These are phyloP conservation scores for Erynnis tages DNA, from an alignment of 2,888 invertebrate genomes.

Conservation along the genomic window DNA sequence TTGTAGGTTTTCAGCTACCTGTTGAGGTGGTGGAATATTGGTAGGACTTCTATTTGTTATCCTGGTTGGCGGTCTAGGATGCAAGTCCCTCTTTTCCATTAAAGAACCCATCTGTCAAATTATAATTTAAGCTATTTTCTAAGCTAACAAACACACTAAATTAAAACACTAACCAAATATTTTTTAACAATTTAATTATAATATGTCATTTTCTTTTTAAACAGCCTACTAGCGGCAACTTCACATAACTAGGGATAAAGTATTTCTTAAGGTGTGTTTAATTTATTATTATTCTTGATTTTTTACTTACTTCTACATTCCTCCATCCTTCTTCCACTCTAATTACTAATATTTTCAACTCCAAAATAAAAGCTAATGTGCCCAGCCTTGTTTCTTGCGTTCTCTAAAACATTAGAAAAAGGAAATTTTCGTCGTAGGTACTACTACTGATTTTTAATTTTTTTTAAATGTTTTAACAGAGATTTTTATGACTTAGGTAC, in stretches of 20 bases:
- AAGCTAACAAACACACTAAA: slow-evolving; percentile 12
- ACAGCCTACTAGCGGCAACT: too few species aligned
- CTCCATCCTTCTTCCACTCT: slow-evolving; percentile 63
- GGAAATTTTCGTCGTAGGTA: too few species aligned
- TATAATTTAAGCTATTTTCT: neutral
- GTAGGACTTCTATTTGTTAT: neutral
- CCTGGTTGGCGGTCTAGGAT: neutral
- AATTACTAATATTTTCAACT: slow-evolving; percentile 60
- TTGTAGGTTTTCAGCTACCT: neutral
- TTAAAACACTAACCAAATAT: too few species aligned
- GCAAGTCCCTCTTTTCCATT: neutral
- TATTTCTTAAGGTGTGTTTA: too few species aligned
- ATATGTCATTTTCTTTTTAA: too few species aligned
- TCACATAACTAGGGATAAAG: too few species aligned
- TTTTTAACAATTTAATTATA: too few species aligned
- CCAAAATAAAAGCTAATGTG: slow-evolving; percentile 64
- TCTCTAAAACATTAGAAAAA: slow-evolving; percentile 40
- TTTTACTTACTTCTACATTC: slow-evolving; percentile 56
- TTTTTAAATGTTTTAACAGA: neutral
- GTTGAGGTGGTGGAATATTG: neutral
- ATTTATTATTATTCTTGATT: too few species aligned
- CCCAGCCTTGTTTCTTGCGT: slow-evolving; percentile 55
- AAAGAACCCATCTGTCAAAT: slow-evolving; percentile 16
- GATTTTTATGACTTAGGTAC: slow-evolving; percentile 37
- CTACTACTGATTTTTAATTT: too few species aligned